Evolutionary conservation across 2,797 vertebrate genomes (phyloP), one percentile per base, ranked within the genome.

Genomic region (Galago senegalensis): DNA sequence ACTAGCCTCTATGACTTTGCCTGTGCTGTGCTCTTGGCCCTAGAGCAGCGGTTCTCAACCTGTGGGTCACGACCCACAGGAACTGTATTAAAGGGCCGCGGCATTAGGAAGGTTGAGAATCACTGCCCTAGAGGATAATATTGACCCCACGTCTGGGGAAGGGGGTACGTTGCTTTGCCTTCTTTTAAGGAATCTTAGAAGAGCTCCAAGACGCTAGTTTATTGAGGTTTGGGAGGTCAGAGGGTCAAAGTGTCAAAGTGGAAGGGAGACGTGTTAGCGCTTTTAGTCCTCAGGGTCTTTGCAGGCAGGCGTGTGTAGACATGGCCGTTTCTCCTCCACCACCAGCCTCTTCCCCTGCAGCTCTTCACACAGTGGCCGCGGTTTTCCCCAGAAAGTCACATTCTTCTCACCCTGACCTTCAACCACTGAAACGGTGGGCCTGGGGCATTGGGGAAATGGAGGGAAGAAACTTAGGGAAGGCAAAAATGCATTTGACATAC

Each of bases 341-440:
- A 95, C 31, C 37, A 73, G 2, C 9, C 2, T 92, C 87, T 98
- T 63, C 1, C 94, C 96, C 25, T 98, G 86, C 27, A 98, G 93
- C 18, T 4, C 40, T 0, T 94, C 37, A 5, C 98, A 98, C 10
- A 0, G 3, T 34, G 92, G 3, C 0, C 0, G 25, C 4, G 98
- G 96, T 2, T 1, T 97, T 5, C 98, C 98, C 96, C 95, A 98
- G 91, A 98, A 98, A 69, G 87, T 97, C 67, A 98, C 67, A 0
- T 98, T 98, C 56, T 93, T 92, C 77, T 89, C 17, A 46, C 83
- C 96, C 37, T 94, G 56, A 31, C 94, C 97, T 97, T 97, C 93
- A 1, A 98, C 93, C 23, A 18, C 4, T 43, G 96, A 89, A 75
- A 97, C 6, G 5, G 97, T 98, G 92, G 84, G 94, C 96, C 96